Evolutionary conservation across 2,113 vertebrate species (phyloP).

Genomic region (Rhodinocichla rosea): DNA sequence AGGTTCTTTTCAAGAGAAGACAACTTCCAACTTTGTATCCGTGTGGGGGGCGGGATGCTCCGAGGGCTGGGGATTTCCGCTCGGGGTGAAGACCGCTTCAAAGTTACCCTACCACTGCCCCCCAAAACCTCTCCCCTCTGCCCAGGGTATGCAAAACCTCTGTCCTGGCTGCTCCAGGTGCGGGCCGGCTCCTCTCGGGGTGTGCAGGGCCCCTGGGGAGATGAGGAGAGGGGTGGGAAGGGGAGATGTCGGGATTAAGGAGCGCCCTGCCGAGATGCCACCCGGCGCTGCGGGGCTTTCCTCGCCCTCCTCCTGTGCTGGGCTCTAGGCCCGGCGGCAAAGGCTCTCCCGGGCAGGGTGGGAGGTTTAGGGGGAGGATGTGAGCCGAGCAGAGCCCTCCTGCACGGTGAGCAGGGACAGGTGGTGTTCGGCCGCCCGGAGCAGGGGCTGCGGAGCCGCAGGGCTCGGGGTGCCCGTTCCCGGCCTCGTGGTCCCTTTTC

Average conservation of each 20-base stretch:
- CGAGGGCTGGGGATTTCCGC: not conserved
- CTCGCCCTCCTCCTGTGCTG: not conserved
- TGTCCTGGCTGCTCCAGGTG: not conserved
- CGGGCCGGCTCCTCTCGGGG: not conserved
- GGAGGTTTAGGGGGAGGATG: not conserved
- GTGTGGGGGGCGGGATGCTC: not conserved
- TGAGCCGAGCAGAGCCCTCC: not conserved
- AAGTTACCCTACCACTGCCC: not conserved
- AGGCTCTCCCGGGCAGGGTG: not conserved
- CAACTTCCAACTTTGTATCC: conserved; percentile 24
- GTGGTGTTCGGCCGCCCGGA: too few species aligned
- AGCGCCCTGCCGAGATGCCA: not conserved
- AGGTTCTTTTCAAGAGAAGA: conserved; percentile 40
- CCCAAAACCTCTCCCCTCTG: not conserved
- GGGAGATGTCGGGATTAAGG: not conserved
- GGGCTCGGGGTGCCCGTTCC: not conserved
- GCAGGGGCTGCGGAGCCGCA: not conserved
- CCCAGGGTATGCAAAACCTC: not conserved
- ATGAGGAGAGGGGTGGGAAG: not conserved
- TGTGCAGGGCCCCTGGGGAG: not conserved
- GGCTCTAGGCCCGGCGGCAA: not conserved
- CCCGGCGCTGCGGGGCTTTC: not conserved
- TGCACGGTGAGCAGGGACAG: not conserved
- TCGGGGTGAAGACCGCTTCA: not conserved
- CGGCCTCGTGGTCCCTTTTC: not conserved